Evolutionary conservation across 2,113 vertebrate genomes (phyloP), one percentile per base, ranked within the genome.

Genomic region (Gallinago media): DNA sequence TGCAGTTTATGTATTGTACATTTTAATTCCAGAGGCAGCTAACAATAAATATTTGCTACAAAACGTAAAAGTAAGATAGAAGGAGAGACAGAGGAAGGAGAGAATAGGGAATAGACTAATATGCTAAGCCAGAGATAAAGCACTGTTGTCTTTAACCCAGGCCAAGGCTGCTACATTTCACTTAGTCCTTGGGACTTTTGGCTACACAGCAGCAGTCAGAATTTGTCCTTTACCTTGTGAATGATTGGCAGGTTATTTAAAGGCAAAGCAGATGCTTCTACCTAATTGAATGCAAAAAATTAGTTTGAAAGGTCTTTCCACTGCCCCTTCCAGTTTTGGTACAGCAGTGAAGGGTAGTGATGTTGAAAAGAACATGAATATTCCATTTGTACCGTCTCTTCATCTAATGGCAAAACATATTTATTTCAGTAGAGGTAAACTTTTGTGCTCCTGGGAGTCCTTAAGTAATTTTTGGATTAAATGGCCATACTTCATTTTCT

Each of bases 381-480:
- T 96, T 97, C 44, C 83, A 94, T 96, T 94, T 95, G 56, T 94
- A 72, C 31, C 19, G 36, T 65, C 67, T 85, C 72, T 96, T 94
- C 84, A 80, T 85, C 66, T 94, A 96, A 79, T 79, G 55, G 94
- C 34, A 94, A 79, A 92, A 88, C 92, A 90, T 77, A 86, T 96
- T 95, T 71, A 94, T 97, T 94, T 92, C 66, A 92, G 96, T 93
- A 88, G 91, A 96, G 62, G 71, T 85, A 94, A 96, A 52, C 44
- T 89, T 84, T 86, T 36, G 56, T 71, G 31, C 29, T 94, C 94
- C 91, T 4, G 0, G 63, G 92, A 90, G 94, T 80, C 89, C 97
- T 98, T 98, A 98, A 97, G 97, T 95, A 97, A 97, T 98, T 98
- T 98, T 98, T 97, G 66, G 79, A 96, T 98, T 94, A 96, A 96